phyloP scores from a whole-genome alignment of 2,888 invertebrate genomes.

The Orthonychiurus folsomi region DNA sequence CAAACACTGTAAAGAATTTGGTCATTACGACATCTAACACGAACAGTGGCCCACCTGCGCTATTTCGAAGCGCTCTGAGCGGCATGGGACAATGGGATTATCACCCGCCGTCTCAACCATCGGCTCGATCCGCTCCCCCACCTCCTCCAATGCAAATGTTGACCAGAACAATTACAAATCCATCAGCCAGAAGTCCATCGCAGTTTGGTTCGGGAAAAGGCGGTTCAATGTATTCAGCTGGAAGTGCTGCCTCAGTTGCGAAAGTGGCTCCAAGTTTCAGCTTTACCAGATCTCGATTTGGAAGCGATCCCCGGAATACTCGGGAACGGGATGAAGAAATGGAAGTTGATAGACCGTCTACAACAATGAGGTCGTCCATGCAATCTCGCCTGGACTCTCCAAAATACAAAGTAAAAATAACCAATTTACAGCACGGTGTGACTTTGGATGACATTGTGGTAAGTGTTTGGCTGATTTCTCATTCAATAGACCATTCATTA shows the following conservation, averaged over 20 bases:
- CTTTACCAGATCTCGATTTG: background rate
- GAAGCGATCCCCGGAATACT: background rate
- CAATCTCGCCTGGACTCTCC: constrained; percentile 27
- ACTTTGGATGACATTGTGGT: constrained; percentile 85
- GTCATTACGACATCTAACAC: constrained; percentile 7
- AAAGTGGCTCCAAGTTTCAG: constrained; percentile 5
- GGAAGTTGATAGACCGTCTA: constrained; percentile 28
- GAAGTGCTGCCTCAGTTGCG: background rate
- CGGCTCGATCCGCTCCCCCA: background rate
- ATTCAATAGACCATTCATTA: too few relatives aligned
- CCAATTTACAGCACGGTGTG: constrained; percentile 77
- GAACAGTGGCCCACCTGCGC: background rate
- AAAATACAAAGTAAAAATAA: constrained; percentile 75
- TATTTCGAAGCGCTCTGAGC: constrained; percentile 12
- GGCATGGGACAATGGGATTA: constrained; percentile 1
- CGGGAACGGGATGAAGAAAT: constrained; percentile 13
- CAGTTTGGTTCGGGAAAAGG: background rate
- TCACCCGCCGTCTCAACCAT: background rate
- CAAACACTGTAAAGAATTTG: constrained; percentile 4
- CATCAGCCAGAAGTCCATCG: background rate
- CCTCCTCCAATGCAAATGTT: background rate
- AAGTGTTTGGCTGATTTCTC: too few relatives aligned
- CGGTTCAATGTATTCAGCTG: background rate
- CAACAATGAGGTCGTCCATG: constrained; percentile 20
- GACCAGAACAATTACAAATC: constrained; percentile 10